Evolutionary conservation across 2,113 vertebrate species (phyloP).

Genomic region (Campylorhamphus procurvoides): DNA sequence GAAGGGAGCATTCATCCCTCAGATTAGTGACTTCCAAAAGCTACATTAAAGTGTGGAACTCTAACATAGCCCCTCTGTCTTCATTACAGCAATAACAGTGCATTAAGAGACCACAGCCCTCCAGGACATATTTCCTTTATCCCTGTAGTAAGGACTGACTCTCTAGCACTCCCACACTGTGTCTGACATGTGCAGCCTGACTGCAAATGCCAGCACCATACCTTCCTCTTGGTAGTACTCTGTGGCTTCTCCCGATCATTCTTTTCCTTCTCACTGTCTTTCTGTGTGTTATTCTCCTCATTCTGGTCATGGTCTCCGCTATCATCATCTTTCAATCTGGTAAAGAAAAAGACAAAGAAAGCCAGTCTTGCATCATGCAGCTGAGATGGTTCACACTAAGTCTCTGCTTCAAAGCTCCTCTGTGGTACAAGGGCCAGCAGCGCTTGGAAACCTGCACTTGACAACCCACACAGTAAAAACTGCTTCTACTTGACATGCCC

Average conservation of each 20-base stretch:
- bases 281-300: conserved; percentile 87
- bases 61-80: accelerated
- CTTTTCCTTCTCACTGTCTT: conserved; percentile 90
- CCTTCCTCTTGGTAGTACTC: conserved; percentile 79
- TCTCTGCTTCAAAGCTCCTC: not conserved
- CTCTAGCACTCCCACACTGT: not conserved
- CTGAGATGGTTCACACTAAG: not conserved
- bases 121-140: not conserved
- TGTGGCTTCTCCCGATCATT: conserved; percentile 78
- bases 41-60: not conserved
- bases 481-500: not conserved
- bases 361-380: not conserved
- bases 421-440: accelerated
- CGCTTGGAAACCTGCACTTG: not conserved
- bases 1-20: not conserved
- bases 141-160: not conserved
- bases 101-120: not conserved
- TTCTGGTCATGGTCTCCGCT: conserved; percentile 87
- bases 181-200: no score
- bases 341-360: not conserved
- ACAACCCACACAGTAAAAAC: not conserved
- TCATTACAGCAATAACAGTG: not conserved
- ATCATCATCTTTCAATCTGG: conserved; percentile 85
- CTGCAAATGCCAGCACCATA: not conserved
- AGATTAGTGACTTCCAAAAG: not conserved